Evolutionary conservation across 2,797 vertebrate species (phyloP).

Genomic region (Knipowitschia caucasica): DNA sequence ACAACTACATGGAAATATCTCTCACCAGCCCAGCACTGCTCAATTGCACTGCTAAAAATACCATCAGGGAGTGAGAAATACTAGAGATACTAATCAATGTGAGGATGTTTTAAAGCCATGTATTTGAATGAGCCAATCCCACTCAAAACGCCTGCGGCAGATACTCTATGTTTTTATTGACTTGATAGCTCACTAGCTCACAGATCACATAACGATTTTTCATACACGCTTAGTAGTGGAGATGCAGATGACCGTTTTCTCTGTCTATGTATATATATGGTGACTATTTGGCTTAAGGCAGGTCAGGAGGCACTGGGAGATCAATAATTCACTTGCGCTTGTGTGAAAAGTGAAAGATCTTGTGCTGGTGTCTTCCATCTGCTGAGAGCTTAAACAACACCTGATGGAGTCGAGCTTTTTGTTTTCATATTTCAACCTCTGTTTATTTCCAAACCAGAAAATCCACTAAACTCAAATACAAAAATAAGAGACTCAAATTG

Average conservation of each 20-base stretch:
- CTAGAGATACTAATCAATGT: background rate
- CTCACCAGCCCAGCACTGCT: background rate
- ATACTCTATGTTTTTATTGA: constrained; percentile 15
- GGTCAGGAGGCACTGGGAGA: constrained; percentile 53
- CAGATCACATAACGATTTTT: constrained; percentile 46
- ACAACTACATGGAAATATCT: background rate
- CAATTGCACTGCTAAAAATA: background rate
- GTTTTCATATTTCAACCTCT: constrained; percentile 70
- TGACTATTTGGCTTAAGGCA: constrained; percentile 50
- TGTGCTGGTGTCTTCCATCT: constrained; percentile 12
- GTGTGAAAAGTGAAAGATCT: constrained; percentile 7
- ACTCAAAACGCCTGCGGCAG: constrained; percentile 20
- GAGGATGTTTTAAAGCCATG: constrained; percentile 7
- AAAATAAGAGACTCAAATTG: constrained; percentile 74
- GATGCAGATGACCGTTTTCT: constrained; percentile 59
- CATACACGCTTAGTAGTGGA: constrained; percentile 48
- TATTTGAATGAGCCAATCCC: constrained; percentile 18
- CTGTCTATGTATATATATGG: constrained; percentile 49
- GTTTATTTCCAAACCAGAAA: constrained; percentile 73
- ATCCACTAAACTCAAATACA: constrained; percentile 74
- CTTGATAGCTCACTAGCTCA: constrained; percentile 23
- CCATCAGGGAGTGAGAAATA: background rate
- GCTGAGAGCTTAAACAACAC: constrained; percentile 50
- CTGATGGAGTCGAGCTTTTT: constrained; percentile 43
- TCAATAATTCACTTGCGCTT: constrained; percentile 59